Evolutionary conservation across 2,797 vertebrate genomes (phyloP), one percentile per base, ranked within the genome.

Genomic region (Orestias chungarensis): DNA sequence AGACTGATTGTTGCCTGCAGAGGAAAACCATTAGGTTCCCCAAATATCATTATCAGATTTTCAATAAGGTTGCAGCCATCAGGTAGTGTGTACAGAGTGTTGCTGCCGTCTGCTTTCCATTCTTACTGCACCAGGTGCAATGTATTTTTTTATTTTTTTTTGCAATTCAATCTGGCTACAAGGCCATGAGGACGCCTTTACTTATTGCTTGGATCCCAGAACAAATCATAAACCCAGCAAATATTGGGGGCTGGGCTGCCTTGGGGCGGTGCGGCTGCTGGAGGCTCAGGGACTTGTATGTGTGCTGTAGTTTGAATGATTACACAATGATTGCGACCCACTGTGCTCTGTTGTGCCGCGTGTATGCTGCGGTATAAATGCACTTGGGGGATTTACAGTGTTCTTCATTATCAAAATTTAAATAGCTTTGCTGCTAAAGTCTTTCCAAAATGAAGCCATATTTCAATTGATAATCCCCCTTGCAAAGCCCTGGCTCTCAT

Each of bases 31-130:
- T 90, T 91, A 92, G 83, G 84, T 84, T 88, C 81, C 64, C 83
- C 81, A 90, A 91, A 91, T 91, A 87, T 89, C 86, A 88, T 91
- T 88, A 92, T 90, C 76, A 83, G 86, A 83, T 84, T 90, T 90
- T 87, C 91, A 91, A 88, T 91, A 88, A 87, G 82, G 81, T 84
- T 86, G 89, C 74, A 85, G 78, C 87, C 73, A 82, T 91, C 82
- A 81, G 82, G 83, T 85, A 85, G 79, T 73, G 86, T 83, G 75
- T 74, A 76, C 74, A 84, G 83, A 65, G 44, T 66, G 66, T 46
- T 75, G 81, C 73, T 70, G 68, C 75, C 65, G 64, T 82, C 67
- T 64, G 64, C 64, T 70, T 35, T 40, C 66, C 27, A 43, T 75
- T 84, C 57, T 64, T 59, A 70, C 82, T 78, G 76, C 83, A 87